Evolutionary conservation across 2,113 vertebrate genomes (phyloP).

Genomic region (Ornithorhynchus anatinus): DNA sequence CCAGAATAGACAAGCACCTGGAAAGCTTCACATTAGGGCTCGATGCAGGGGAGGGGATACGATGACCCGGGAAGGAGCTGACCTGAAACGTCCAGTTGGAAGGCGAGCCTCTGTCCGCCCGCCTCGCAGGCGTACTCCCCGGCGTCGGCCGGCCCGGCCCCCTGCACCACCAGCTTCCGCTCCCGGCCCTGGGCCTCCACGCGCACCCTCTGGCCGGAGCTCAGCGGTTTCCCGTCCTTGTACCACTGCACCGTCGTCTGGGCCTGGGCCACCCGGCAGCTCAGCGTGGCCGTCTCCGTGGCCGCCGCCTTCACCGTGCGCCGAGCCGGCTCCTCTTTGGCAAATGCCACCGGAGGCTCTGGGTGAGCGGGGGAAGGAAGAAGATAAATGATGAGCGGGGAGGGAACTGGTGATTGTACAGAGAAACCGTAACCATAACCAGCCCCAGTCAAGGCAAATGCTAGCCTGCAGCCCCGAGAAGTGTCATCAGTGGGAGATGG

Average conservation of each 20-base stretch:
- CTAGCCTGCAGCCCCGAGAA: too few species aligned
- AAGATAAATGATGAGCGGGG: too few species aligned
- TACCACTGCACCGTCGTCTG: slow-evolving; percentile 80
- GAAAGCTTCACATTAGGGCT: not conserved
- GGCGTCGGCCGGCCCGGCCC: slow-evolving; percentile 76
- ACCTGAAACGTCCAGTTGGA: slow-evolving; percentile 60
- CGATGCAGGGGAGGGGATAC: too few species aligned
- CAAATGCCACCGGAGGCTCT: slow-evolving; percentile 52
- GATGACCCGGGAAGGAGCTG: not conserved
- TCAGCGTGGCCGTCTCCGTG: slow-evolving; percentile 62
- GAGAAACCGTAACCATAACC: too few species aligned
- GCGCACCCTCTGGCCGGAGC: slow-evolving; percentile 65
- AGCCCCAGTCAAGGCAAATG: too few species aligned
- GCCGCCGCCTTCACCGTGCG: slow-evolving; percentile 54
- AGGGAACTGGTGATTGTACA: too few species aligned
- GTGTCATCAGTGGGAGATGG: too few species aligned
- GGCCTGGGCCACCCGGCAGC: slow-evolving; percentile 68
- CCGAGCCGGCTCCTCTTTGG: slow-evolving; percentile 68
- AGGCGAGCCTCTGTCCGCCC: slow-evolving; percentile 69
- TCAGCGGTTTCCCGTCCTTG: slow-evolving; percentile 73
- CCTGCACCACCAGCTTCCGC: slow-evolving; percentile 73
- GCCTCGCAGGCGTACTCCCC: slow-evolving; percentile 74
- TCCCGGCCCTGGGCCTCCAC: slow-evolving; percentile 66
- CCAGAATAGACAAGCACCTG: slow-evolving; percentile 16
- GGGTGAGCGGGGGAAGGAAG: not conserved